phyloP scores from a whole-genome alignment of 2,113 vertebrate species.

The Cheilinus undulatus region DNA sequence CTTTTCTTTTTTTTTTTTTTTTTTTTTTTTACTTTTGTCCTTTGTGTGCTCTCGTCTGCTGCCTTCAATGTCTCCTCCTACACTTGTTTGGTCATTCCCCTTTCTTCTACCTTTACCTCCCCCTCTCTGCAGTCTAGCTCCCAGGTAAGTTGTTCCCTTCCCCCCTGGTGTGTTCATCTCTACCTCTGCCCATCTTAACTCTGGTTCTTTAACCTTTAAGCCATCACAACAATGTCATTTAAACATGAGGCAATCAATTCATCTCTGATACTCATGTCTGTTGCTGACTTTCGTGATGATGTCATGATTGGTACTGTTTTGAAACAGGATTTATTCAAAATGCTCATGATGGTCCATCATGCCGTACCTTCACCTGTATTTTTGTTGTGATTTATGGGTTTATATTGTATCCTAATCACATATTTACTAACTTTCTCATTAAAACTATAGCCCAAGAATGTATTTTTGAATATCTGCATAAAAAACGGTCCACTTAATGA shows the following conservation, averaged over 20 bases:
- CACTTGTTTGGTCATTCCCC: slow-evolving; percentile 47
- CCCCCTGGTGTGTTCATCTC: slow-evolving; percentile 15
- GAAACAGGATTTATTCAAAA: slow-evolving; percentile 39
- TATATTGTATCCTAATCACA: slow-evolving; percentile 5
- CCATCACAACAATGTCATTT: slow-evolving; percentile 30
- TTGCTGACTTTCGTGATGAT: slow-evolving; percentile 26
- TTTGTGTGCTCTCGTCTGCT: slow-evolving; percentile 64
- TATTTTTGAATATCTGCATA: background rate
- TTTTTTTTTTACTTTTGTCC: slow-evolving; percentile 49
- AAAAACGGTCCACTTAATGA: background rate
- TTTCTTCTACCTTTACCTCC: slow-evolving; percentile 69
- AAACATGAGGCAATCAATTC: slow-evolving; percentile 44
- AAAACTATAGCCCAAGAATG: background rate
- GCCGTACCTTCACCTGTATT: slow-evolving; percentile 20
- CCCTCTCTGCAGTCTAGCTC: slow-evolving; percentile 91
- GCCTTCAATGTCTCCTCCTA: slow-evolving; percentile 60
- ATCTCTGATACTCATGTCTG: slow-evolving; percentile 38
- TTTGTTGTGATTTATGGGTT: slow-evolving; percentile 16
- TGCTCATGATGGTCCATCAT: slow-evolving; percentile 9
- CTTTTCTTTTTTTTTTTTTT: too few relatives aligned
- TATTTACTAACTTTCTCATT: background rate
- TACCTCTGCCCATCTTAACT: slow-evolving; percentile 16
- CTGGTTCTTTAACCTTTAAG: slow-evolving; percentile 34
- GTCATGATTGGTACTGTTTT: slow-evolving; percentile 40
- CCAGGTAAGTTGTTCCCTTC: slow-evolving; percentile 84